Evolutionary conservation across 2,888 invertebrate genomes (phyloP).

Genomic region (Linnaemya vulpina): DNA sequence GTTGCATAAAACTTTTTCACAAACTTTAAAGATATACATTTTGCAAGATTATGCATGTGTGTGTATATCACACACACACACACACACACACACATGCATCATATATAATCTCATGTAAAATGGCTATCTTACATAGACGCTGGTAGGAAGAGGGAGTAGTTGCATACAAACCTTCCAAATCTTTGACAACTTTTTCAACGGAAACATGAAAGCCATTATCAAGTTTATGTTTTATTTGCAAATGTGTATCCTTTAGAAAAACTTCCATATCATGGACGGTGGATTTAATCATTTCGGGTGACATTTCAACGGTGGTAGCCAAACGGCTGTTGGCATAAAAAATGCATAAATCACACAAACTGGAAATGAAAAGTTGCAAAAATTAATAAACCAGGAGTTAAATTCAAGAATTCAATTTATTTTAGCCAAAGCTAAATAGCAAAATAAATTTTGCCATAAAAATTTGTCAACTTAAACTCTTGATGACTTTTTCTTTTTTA

Average conservation of each 20-base stretch:
- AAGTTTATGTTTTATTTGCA: constrained; percentile 85
- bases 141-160: neutral
- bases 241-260: constrained; percentile 86
- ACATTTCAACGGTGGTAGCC: constrained; percentile 84
- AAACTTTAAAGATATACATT: constrained; percentile 57
- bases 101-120: neutral
- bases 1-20: constrained; percentile 26
- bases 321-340: constrained; percentile 87
- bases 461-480: neutral
- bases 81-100: no score
- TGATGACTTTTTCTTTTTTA: no score
- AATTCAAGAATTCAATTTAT: constrained; percentile 2
- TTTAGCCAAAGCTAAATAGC: neutral
- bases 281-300: constrained; percentile 84
- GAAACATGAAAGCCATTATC: constrained; percentile 86
- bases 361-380: constrained; percentile 77
- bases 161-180: constrained; percentile 86
- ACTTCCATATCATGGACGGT: constrained; percentile 86
- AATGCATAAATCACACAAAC: constrained; percentile 85
- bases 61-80: neutral
- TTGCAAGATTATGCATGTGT: constrained; percentile 45
- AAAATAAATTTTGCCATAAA: constrained; percentile 9
- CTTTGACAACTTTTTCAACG: constrained; percentile 85
- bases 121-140: neutral
- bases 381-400: constrained; percentile 19